phyloP scores from a whole-genome alignment of 2,113 vertebrate genomes.

The Gambusia affinis region DNA sequence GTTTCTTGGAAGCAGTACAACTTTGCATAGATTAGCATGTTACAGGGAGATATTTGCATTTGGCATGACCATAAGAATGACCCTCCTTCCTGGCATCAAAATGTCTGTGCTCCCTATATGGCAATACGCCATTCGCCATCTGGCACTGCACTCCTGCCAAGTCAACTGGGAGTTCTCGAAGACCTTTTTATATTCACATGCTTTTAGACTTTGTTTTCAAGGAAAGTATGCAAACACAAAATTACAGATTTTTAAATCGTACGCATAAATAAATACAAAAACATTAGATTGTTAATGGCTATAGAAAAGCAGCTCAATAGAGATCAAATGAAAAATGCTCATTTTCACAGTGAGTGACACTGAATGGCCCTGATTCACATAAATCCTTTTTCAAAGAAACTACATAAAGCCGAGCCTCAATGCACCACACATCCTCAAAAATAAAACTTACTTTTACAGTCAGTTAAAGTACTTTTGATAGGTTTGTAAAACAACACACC shows the following conservation, averaged over 20 bases:
- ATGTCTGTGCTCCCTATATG: slow-evolving; percentile 3
- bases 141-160: slow-evolving; percentile 35
- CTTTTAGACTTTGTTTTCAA: background rate
- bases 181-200: background rate
- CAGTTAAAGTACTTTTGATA: background rate
- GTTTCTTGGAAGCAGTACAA: background rate
- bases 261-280: background rate
- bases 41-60: slow-evolving; percentile 46
- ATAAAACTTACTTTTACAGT: background rate
- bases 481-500: background rate
- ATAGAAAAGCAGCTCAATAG: background rate
- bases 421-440: background rate
- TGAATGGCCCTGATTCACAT: background rate
- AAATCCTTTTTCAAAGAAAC: background rate
- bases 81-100: slow-evolving; percentile 38
- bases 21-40: slow-evolving; percentile 64
- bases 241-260: background rate
- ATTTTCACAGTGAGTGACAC: background rate
- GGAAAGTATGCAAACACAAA: background rate
- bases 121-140: slow-evolving; percentile 37
- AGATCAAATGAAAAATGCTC: background rate
- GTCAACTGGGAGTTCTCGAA: slow-evolving; percentile 1
- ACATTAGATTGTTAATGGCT: background rate
- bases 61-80: slow-evolving; percentile 18
- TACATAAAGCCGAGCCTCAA: background rate